These are phyloP conservation scores for Epistrophe eligans DNA, from an alignment of 2,888 invertebrate genomes.

Conservation along the genomic window DNA sequence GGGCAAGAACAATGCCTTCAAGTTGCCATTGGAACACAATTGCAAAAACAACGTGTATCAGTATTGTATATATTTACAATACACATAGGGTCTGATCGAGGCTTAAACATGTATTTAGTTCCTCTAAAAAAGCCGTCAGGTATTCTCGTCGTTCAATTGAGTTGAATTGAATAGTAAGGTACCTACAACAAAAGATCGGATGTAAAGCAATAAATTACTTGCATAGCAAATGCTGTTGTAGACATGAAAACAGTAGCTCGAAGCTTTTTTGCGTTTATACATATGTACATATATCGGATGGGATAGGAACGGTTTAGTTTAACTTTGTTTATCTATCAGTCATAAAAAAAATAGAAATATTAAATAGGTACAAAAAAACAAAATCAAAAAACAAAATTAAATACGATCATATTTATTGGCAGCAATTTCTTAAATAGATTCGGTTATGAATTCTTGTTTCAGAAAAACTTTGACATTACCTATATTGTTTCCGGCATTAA, in stretches of 20 bases:
- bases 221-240: slow-evolving; percentile 18
- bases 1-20: slow-evolving; percentile 59
- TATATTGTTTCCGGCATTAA: slow-evolving; percentile 2
- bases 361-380: background rate
- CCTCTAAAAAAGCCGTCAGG: slow-evolving; percentile 19
- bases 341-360: background rate
- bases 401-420: background rate
- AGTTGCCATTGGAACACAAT: slow-evolving; percentile 61
- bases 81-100: slow-evolving; percentile 10
- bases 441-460: background rate
- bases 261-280: background rate
- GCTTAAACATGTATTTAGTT: slow-evolving; percentile 31
- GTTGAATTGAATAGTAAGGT: background rate
- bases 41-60: slow-evolving; percentile 41
- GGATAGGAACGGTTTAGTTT: slow-evolving; percentile 35
- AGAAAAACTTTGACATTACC: slow-evolving; percentile 1
- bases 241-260: slow-evolving; percentile 24
- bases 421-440: slow-evolving; percentile 8
- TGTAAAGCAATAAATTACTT: slow-evolving; percentile 20
- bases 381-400: background rate
- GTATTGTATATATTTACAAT: background rate
- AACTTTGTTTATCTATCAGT: background rate
- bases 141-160: slow-evolving; percentile 17
- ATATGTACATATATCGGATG: background rate
- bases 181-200: slow-evolving; percentile 15